These are phyloP conservation scores for Hippocampus guttulatus DNA, from an alignment of 2,113 vertebrate genomes.

Conservation along the genomic window DNA sequence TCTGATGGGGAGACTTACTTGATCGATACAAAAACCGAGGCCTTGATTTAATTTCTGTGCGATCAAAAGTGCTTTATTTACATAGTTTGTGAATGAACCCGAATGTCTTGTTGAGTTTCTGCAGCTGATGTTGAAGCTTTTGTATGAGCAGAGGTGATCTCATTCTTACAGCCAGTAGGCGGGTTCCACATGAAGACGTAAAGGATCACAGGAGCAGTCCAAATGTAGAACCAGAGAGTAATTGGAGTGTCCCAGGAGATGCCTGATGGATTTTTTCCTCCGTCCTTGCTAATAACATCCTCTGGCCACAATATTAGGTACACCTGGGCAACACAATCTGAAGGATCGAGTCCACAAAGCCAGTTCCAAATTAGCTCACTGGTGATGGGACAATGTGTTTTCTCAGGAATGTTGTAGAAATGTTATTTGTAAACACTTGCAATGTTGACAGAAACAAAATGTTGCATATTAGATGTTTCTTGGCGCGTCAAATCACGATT, in stretches of 20 bases:
- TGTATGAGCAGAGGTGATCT: neutral
- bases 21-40: too few species aligned
- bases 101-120: neutral
- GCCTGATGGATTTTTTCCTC: slow-evolving; percentile 1
- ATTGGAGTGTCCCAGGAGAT: neutral
- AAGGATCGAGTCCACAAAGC: neutral
- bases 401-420: neutral
- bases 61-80: too few species aligned
- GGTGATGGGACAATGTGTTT: neutral
- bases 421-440: neutral
- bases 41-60: too few species aligned
- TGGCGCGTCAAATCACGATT: too few species aligned
- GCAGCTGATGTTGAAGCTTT: neutral
- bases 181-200: slow-evolving; percentile 37
- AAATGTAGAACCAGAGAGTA: neutral
- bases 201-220: slow-evolving; percentile 8
- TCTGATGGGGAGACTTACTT: too few species aligned
- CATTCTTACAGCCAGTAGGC: slow-evolving; percentile 30
- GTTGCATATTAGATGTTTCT: too few species aligned
- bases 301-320: neutral
- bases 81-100: too few species aligned
- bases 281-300: neutral
- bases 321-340: neutral
- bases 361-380: neutral
- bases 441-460: too few species aligned